Conservation (phyloP, 1,140 invertebrate species). For the Sarcophaga bullata region DNA sequence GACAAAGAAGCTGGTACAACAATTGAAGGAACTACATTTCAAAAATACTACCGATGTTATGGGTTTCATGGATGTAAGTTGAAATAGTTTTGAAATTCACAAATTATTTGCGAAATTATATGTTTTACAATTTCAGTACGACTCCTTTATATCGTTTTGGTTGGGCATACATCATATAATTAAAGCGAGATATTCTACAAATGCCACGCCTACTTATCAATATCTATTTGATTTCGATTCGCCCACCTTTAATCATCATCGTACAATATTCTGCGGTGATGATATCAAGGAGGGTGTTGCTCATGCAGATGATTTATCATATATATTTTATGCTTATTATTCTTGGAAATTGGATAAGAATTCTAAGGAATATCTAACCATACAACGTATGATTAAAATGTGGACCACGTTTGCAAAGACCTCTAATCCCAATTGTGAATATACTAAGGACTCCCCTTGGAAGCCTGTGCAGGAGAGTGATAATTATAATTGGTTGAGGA, state of each 20-base stretch:
- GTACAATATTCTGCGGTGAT: constrained; percentile 36
- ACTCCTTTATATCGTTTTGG: constrained; percentile 60
- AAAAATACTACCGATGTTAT: constrained; percentile 47
- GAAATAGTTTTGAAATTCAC: neutral
- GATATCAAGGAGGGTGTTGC: constrained; percentile 55
- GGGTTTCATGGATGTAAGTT: constrained; percentile 47
- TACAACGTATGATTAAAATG: constrained; percentile 61
- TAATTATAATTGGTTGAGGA: constrained; percentile 22
- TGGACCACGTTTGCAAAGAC: constrained; percentile 63
- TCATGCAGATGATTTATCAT: constrained; percentile 74
- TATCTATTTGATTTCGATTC: constrained; percentile 67
- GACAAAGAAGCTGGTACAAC: constrained; percentile 47
- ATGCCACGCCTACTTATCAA: constrained; percentile 64
- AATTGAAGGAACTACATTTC: constrained; percentile 50
- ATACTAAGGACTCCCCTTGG: constrained; percentile 44
- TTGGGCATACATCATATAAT: constrained; percentile 59
- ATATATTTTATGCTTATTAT: constrained; percentile 69
- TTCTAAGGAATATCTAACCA: constrained; percentile 57
- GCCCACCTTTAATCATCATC: constrained; percentile 51
- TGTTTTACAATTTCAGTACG: constrained; percentile 47
- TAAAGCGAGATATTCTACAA: constrained; percentile 50
- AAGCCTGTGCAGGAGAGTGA: neutral
- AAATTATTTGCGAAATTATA: neutral
- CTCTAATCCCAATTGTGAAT: constrained; percentile 54
- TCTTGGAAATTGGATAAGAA: constrained; percentile 61